Conservation (phyloP, 1,140 invertebrate species). For the Luehdorfia chinensis region DNA sequence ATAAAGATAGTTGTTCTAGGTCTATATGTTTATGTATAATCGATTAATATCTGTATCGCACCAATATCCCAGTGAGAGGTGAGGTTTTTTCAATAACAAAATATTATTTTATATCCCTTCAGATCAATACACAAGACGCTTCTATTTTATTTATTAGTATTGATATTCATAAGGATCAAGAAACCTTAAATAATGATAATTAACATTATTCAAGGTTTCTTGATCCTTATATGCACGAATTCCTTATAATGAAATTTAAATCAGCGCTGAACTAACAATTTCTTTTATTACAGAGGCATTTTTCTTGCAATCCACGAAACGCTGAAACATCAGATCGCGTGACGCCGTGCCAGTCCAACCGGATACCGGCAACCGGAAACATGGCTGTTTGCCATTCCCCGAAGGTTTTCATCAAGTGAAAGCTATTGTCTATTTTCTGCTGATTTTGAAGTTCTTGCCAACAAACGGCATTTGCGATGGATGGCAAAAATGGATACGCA, state of each 20-base stretch:
- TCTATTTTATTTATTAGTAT: too few relatives aligned
- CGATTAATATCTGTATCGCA: too few relatives aligned
- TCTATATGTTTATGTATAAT: too few relatives aligned
- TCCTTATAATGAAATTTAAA: background rate
- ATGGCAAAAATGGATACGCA: background rate
- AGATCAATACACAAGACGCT: too few relatives aligned
- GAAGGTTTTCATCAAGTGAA: constrained; percentile 25
- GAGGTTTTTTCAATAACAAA: too few relatives aligned
- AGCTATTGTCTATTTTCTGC: constrained; percentile 16
- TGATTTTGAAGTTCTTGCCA: constrained; percentile 15
- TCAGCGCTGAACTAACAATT: constrained; percentile 16
- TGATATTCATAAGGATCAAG: too few relatives aligned
- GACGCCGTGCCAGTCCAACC: constrained; percentile 27
- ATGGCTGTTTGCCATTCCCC: constrained; percentile 35
- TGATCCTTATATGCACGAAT: too few relatives aligned
- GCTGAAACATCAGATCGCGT: constrained; percentile 33
- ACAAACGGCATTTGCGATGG: constrained; percentile 4
- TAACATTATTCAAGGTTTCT: too few relatives aligned
- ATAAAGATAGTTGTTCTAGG: too few relatives aligned
- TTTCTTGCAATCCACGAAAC: constrained; percentile 13
- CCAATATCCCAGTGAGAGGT: too few relatives aligned
- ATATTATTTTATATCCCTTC: too few relatives aligned
- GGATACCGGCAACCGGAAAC: constrained; percentile 38
- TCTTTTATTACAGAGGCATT: constrained; percentile 5
- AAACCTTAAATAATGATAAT: too few relatives aligned